A percentile compares a stretch with the other conserved stretches of the same genome.
These are phyloP conservation scores for Pachypsylla venusta DNA, from an alignment of 1,140 invertebrate genomes.

Conservation along the genomic window DNA sequence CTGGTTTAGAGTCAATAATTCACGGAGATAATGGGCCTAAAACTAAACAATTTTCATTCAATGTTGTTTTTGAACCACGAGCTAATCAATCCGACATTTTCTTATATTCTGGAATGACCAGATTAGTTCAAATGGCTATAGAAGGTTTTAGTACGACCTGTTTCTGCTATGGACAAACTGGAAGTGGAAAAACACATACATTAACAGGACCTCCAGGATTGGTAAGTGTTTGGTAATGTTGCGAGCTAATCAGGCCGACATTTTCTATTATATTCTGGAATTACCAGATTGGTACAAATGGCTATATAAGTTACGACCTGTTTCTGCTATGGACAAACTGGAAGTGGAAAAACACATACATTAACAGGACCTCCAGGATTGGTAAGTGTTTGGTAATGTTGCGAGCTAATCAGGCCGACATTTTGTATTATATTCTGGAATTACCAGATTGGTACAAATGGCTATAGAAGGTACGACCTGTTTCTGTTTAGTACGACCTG, in stretches of 20 bases:
- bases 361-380: slow-evolving; percentile 78
- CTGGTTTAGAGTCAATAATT: slow-evolving; percentile 13
- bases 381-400: slow-evolving; percentile 56
- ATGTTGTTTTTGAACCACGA: slow-evolving; percentile 76
- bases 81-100: slow-evolving; percentile 56
- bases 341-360: slow-evolving; percentile 90
- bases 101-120: slow-evolving; percentile 51
- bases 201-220: slow-evolving; percentile 78
- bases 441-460: slow-evolving; percentile 78
- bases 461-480: slow-evolving; percentile 80
- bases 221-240: slow-evolving; percentile 49
- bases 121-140: slow-evolving; percentile 79
- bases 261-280: slow-evolving; percentile 44
- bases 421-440: slow-evolving; percentile 44
- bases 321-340: slow-evolving; percentile 96
- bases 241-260: slow-evolving; percentile 60
- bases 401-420: slow-evolving; percentile 60
- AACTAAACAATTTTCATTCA: slow-evolving; percentile 65
- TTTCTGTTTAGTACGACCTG: too few species aligned
- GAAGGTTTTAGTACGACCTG: slow-evolving; percentile 86
- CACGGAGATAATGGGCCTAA: slow-evolving; percentile 38
- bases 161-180: slow-evolving; percentile 94
- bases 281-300: slow-evolving; percentile 78
- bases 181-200: slow-evolving; percentile 90
- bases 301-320: slow-evolving; percentile 80